A percentile compares a stretch with the other conserved stretches of the same genome.
These are phyloP conservation scores for Gandaritis pyraliata DNA, from an alignment of 2,888 invertebrate genomes.

Conservation along the genomic window DNA sequence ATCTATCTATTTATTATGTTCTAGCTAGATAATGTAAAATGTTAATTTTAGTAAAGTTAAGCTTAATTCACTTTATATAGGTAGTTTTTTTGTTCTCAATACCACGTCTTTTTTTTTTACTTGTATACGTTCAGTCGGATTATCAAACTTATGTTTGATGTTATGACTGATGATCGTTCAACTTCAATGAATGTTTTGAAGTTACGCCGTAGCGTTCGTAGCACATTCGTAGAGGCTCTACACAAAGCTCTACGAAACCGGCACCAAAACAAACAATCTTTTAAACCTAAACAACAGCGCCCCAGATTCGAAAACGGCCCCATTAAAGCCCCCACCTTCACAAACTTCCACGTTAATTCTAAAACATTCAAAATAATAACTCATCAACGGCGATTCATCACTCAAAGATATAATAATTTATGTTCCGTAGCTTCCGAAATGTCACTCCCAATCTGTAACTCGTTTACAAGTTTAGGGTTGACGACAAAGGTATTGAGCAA, in stretches of 20 bases:
- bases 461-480: slow-evolving; percentile 44
- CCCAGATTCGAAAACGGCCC: slow-evolving; percentile 2
- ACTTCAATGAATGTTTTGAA: background rate
- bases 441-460: slow-evolving; percentile 46
- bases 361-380: slow-evolving; percentile 44
- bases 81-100: no score
- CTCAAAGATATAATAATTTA: slow-evolving; percentile 41
- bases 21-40: no score
- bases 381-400: slow-evolving; percentile 45
- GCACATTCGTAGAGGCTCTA: background rate
- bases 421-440: slow-evolving; percentile 40
- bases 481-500: slow-evolving; percentile 4
- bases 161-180: no score
- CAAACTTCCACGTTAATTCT: slow-evolving; percentile 36
- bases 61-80: no score
- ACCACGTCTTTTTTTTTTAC: no score
- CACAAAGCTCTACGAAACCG: background rate
- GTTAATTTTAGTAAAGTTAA: no score
- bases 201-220: background rate
- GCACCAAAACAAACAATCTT: background rate
- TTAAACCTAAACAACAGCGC: background rate
- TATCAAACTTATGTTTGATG: no score
- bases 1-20: no score
- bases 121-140: no score
- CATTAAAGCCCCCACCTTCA: slow-evolving; percentile 11